phyloP scores from a whole-genome alignment of 2,888 invertebrate genomes.

The Epistrophella euchroma region DNA sequence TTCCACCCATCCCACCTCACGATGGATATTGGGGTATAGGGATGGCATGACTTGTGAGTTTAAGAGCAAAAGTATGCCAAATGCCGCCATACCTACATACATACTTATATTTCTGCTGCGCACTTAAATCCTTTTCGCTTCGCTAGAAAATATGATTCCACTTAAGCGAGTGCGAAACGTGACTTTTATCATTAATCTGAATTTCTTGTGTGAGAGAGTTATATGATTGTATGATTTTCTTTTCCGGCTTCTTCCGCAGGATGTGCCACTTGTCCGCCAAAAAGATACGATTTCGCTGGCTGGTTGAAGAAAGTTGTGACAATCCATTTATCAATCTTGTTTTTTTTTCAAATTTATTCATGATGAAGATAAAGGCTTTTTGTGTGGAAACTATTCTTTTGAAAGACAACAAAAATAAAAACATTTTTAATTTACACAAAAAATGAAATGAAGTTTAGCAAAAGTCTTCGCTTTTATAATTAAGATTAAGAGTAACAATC shows the following conservation, averaged over 20 bases:
- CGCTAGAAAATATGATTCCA: conserved; percentile 61
- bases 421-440: not conserved
- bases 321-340: conserved; percentile 21
- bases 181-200: conserved; percentile 60
- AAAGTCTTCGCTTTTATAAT: not conserved
- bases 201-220: conserved; percentile 50
- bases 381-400: not conserved
- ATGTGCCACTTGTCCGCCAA: conserved; percentile 59
- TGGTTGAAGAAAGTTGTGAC: conserved; percentile 9
- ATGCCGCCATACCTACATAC: too few relatives aligned
- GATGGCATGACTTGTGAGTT: conserved; percentile 19
- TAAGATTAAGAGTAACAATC: too few relatives aligned
- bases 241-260: conserved; percentile 40
- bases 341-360: not conserved
- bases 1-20: not conserved
- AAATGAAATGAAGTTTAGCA: not conserved
- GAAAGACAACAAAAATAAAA: not conserved
- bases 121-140: conserved; percentile 65
- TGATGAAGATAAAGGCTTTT: not conserved
- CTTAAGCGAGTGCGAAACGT: conserved; percentile 63
- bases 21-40: too few relatives aligned
- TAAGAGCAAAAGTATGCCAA: conserved; percentile 49
- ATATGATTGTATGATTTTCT: conserved; percentile 49
- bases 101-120: conserved; percentile 32
- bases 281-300: conserved; percentile 11